Evolutionary conservation across 2,113 vertebrate species (phyloP), one percentile per base, ranked within the genome.

Genomic region (Tragelaphus strepsiceros): DNA sequence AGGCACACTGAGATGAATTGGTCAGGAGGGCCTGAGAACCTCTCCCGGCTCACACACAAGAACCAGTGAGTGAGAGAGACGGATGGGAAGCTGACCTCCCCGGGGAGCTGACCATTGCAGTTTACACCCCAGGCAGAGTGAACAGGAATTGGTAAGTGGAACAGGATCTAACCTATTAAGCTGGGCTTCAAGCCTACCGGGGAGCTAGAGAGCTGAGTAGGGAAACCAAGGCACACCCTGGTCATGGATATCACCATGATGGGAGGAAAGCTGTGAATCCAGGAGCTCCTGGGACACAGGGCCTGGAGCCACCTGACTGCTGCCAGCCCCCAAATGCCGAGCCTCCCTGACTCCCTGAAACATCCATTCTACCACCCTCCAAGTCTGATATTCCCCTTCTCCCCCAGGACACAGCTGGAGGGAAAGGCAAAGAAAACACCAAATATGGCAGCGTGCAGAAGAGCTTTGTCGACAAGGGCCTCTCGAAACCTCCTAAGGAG

Each of bases 371-470:
- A 26, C 64, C n/a, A 28, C 15, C 22, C 12, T 32, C 64, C 39
- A 35, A 88, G 21, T 71, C 77, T 93, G 85, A 91, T 51, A 39
- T 53, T 35, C 85, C 87, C 58, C 49, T 88, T 89, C n/a, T 96
- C 90, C 56, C 96, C 71, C 98, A 99, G 99, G 99, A 99, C 96
- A 99, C 99, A 0, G 98, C 98, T 5, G 99, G 97, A 2, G 98
- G 98, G 54, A 99, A 98, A 95, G 96, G 98, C 95, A 99, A 99
- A 98, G 99, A 99, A 21, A 88, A 59, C 1, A 98, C 90, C 83
- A 99, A 99, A 96, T 95, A 97, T 8, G 85, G 99, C 81, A 98
- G 98, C 95, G 85, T 91, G 43, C 99, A 98, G 99, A 99, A 99
- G 95, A 94, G 19, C 1, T 98, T 96, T 97, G 97, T 82, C 78